Conservation (phyloP, 2,888 invertebrate species). For the Corythucha ciliata region DNA sequence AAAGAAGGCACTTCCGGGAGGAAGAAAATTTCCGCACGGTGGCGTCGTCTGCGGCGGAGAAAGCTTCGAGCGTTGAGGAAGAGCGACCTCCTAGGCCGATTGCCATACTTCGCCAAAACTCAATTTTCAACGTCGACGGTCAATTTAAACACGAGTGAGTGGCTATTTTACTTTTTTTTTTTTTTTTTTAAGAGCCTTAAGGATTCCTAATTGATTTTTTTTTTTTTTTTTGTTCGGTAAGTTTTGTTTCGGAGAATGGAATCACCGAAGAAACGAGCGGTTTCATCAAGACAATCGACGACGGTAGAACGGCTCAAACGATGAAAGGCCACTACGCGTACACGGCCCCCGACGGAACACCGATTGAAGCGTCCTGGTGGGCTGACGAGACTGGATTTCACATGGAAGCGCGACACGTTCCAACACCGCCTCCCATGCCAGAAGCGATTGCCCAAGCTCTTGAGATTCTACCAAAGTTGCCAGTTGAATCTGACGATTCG, state of each 20-base stretch:
- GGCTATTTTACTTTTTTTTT: neutral
- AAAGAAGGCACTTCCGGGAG: no score
- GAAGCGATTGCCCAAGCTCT: no score
- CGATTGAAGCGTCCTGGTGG: conserved; percentile 47
- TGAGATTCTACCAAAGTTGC: no score
- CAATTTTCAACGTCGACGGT: conserved; percentile 46
- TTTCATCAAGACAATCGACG: conserved; percentile 49
- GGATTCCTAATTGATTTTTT: neutral
- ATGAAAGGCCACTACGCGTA: conserved; percentile 68
- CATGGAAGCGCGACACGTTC: conserved; percentile 22
- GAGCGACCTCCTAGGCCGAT: conserved; percentile 39
- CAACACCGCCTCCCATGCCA: conserved; percentile 21
- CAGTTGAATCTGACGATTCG: no score
- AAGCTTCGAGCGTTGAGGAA: no score
- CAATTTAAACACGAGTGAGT: conserved; percentile 51
- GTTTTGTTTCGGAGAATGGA: conserved; percentile 45
- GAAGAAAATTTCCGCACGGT: no score
- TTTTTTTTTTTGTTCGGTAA: conserved; percentile 18
- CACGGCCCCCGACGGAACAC: conserved; percentile 55
- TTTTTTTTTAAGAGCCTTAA: neutral
- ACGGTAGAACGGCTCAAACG: conserved; percentile 42
- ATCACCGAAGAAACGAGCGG: conserved; percentile 43
- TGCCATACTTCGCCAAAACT: conserved; percentile 42
- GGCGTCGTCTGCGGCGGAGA: no score
- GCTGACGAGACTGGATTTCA: conserved; percentile 27